A percentile compares a stretch with the other conserved stretches of the same genome.
phyloP scores from a whole-genome alignment of 2,113 vertebrate genomes.

The Podarcis raffonei region DNA sequence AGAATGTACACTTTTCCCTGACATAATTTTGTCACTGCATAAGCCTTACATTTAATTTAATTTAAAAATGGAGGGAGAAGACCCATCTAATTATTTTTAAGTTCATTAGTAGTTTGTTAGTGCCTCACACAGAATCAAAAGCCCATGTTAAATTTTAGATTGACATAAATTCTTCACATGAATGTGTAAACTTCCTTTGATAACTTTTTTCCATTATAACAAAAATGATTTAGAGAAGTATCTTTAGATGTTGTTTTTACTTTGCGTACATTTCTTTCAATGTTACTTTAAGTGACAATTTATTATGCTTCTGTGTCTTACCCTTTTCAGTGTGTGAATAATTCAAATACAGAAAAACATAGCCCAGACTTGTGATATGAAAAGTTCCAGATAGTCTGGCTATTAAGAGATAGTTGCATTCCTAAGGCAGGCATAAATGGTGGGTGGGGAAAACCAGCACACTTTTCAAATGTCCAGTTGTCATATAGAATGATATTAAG shows the following conservation, averaged over 20 bases:
- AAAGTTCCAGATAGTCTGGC: slow-evolving; percentile 27
- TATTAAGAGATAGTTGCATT: not conserved
- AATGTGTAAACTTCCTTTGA: slow-evolving; percentile 10
- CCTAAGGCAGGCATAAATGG: not conserved
- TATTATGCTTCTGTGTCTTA: slow-evolving; percentile 24
- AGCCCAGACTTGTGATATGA: not conserved
- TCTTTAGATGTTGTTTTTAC: slow-evolving; percentile 17
- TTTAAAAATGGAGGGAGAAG: slow-evolving; percentile 39
- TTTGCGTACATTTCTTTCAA: not conserved
- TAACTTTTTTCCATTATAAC: not conserved
- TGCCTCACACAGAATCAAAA: rapidly evolving
- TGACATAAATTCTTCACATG: not conserved
- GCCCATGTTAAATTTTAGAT: slow-evolving; percentile 20
- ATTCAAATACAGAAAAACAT: slow-evolving; percentile 42
- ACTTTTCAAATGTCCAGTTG: not conserved
- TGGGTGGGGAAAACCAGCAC: not conserved
- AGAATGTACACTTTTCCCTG: slow-evolving; percentile 20
- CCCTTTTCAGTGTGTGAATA: slow-evolving; percentile 31
- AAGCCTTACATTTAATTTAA: slow-evolving; percentile 9
- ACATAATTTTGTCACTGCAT: slow-evolving; percentile 27
- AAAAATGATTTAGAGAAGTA: not conserved
- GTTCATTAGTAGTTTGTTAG: not conserved
- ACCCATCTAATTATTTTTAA: slow-evolving; percentile 32
- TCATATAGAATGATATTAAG: not conserved
- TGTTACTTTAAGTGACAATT: not conserved